Percentiles rank a stretch among this genome's conserved stretches.
Conservation (phyloP, 92 coral and sea anemone species). For the Palythoa caribaeorum region DNA sequence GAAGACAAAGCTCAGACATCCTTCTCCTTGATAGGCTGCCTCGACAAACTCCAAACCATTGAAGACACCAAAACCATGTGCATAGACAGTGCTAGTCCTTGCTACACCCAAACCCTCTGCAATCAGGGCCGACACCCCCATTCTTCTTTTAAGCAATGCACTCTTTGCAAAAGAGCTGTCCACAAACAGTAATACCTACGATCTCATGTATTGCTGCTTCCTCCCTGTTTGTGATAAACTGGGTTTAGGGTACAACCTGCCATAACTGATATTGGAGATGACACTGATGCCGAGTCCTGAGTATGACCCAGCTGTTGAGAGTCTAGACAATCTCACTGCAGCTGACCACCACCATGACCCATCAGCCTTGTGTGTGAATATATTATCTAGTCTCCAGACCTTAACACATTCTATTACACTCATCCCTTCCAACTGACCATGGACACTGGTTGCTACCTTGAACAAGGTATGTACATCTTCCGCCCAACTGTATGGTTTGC, state of each 20-base stretch:
- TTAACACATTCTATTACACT: conserved; percentile 34
- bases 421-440: conserved; percentile 62
- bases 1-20: no score
- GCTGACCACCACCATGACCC: conserved; percentile 8
- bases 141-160: background rate
- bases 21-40: no score
- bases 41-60: background rate
- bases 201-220: conserved; percentile 18
- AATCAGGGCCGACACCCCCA: background rate
- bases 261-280: background rate
- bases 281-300: background rate
- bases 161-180: conserved; percentile 52
- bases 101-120: background rate
- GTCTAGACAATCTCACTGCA: no score
- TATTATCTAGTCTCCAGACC: conserved; percentile 43
- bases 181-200: conserved; percentile 13
- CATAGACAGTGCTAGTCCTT: background rate
- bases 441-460: conserved; percentile 55
- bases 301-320: background rate
- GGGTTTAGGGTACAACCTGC: conserved; percentile 4
- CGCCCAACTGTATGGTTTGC: conserved; percentile 55
- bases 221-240: conserved; percentile 31
- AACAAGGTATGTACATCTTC: conserved; percentile 54
- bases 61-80: background rate
- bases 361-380: conserved; percentile 17